phyloP scores from a whole-genome alignment of 2,113 vertebrate species.

The Haemorhous mexicanus region DNA sequence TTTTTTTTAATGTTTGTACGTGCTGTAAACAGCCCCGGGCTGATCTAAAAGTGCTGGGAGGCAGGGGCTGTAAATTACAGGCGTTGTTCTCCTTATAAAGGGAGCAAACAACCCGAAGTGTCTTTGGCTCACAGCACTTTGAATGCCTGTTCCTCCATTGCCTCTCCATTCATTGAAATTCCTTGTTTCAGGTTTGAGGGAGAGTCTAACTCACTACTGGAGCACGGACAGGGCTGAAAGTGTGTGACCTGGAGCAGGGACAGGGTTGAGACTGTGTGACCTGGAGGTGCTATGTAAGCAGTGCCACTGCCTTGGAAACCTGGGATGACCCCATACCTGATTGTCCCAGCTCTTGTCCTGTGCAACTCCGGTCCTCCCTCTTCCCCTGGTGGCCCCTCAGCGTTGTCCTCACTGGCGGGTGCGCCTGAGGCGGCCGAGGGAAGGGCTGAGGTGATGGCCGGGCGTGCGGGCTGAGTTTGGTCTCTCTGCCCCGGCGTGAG shows the following conservation, averaged over 20 bases:
- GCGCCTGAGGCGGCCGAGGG: background rate
- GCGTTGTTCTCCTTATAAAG: background rate
- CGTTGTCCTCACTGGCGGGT: background rate
- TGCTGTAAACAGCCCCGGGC: background rate
- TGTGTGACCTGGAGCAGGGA: background rate
- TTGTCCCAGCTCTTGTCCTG: background rate
- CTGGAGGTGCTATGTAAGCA: background rate
- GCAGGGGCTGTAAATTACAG: background rate
- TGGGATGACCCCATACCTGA: background rate
- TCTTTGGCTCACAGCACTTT: background rate
- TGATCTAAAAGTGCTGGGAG: background rate
- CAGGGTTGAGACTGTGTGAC: background rate
- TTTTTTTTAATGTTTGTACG: background rate
- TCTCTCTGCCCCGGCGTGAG: background rate
- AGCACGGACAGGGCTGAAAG: background rate
- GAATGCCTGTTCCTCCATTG: background rate
- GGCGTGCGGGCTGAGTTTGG: accelerated
- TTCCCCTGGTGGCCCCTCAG: background rate
- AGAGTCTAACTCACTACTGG: background rate
- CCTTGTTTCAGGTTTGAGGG: background rate
- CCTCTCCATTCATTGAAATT: background rate
- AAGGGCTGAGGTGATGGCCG: accelerated
- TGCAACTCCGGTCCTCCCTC: background rate
- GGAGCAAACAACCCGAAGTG: accelerated
- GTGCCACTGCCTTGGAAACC: background rate